phyloP scores from a whole-genome alignment of 2,888 invertebrate genomes.

The Petrophora chlorosata region DNA sequence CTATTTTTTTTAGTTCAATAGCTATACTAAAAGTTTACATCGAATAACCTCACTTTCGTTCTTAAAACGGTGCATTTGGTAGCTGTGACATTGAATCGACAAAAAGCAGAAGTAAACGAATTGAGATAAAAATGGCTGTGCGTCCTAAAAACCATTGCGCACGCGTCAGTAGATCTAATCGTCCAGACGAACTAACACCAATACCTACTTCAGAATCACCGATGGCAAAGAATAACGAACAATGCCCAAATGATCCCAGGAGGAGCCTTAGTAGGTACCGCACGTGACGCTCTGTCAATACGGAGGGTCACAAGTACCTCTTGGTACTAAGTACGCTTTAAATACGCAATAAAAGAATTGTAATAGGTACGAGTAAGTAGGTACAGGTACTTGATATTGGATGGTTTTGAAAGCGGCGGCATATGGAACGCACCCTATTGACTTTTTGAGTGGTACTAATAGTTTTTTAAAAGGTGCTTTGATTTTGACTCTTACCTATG shows the following conservation, averaged over 20 bases:
- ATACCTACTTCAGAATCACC: slow-evolving; percentile 34
- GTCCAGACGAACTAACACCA: slow-evolving; percentile 16
- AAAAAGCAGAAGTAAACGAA: too few relatives aligned
- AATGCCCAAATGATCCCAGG: slow-evolving; percentile 48
- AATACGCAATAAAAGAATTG: background rate
- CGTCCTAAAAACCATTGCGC: slow-evolving; percentile 27
- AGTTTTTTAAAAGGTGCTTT: slow-evolving; percentile 20
- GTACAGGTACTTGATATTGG: slow-evolving; percentile 1
- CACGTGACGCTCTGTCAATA: slow-evolving; percentile 60
- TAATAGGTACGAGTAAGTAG: background rate
- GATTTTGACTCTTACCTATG: background rate
- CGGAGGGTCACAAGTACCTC: slow-evolving; percentile 17
- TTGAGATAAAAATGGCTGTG: too few relatives aligned
- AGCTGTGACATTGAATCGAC: too few relatives aligned
- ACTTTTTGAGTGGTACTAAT: slow-evolving; percentile 39
- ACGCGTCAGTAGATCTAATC: slow-evolving; percentile 27
- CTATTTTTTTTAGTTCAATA: too few relatives aligned
- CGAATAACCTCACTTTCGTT: too few relatives aligned
- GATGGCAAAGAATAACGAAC: slow-evolving; percentile 33
- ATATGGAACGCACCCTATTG: slow-evolving; percentile 58
- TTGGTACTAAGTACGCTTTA: slow-evolving; percentile 12
- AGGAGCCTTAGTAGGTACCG: slow-evolving; percentile 57
- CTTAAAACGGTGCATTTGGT: too few relatives aligned
- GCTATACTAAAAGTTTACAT: too few relatives aligned
- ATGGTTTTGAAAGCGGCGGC: slow-evolving; percentile 41